Conservation (phyloP, 1,140 invertebrate genomes). For the Dinoponera quadriceps region DNA sequence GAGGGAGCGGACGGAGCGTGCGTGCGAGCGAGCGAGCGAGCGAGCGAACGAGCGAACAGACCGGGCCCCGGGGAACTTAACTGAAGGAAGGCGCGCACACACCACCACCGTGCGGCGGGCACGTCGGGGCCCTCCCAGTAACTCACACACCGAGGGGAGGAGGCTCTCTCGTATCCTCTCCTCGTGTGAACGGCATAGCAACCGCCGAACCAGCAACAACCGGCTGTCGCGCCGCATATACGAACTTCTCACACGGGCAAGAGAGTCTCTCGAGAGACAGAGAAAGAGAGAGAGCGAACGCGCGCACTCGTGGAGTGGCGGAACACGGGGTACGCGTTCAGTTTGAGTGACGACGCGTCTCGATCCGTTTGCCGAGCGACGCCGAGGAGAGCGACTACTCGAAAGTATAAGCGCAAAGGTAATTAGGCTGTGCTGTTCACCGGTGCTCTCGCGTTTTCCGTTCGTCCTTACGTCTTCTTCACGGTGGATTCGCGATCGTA, state of each 20-base stretch:
- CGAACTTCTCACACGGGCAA: constrained; percentile 49
- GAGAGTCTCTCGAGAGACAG: constrained; percentile 27
- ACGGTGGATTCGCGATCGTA: too few species aligned
- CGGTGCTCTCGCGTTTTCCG: too few species aligned
- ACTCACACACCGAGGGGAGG: constrained; percentile 65
- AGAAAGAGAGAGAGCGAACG: too few species aligned
- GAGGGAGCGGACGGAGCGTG: not conserved
- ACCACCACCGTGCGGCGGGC: constrained; percentile 8
- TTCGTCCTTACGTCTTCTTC: too few species aligned
- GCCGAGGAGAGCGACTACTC: too few species aligned
- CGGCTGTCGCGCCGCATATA: constrained; percentile 46
- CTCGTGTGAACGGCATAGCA: constrained; percentile 71
- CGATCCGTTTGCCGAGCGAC: constrained; percentile 17
- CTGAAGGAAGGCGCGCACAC: constrained; percentile 39
- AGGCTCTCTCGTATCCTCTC: constrained; percentile 57
- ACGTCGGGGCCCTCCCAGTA: constrained; percentile 63
- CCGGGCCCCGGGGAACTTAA: constrained; percentile 18
- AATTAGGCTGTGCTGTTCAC: too few species aligned
- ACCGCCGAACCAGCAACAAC: constrained; percentile 62
- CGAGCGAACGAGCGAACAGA: constrained; percentile 35
- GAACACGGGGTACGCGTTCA: constrained; percentile 10
- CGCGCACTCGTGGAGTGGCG: constrained; percentile 21
- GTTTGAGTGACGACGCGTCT: constrained; percentile 41
- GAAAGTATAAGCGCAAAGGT: too few species aligned
- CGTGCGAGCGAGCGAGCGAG: constrained; percentile 54